Percentiles rank a stretch among this genome's conserved stretches.
Conservation (phyloP, 2,888 invertebrate genomes). For the Calameuta idolon region DNA sequence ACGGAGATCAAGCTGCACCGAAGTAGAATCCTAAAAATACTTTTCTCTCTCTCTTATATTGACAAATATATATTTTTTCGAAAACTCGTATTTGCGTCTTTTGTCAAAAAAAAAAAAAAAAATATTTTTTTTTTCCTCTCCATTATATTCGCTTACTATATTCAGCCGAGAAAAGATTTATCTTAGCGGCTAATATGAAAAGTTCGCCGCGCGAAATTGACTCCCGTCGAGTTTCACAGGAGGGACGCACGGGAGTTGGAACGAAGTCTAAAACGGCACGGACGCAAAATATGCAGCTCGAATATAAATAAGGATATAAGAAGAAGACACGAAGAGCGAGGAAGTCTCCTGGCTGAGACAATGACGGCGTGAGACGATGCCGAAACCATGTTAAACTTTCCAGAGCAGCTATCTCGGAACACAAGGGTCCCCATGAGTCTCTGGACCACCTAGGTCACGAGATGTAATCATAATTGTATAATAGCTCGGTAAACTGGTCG, state of each 20-base stretch:
- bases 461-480: constrained; percentile 64
- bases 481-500: constrained; percentile 58
- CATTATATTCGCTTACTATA: background rate
- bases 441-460: constrained; percentile 56
- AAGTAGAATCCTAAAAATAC: background rate
- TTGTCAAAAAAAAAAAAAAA: background rate
- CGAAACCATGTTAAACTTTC: constrained; percentile 37
- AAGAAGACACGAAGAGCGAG: background rate
- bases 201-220: background rate
- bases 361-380: constrained; percentile 31
- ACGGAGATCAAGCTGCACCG: background rate
- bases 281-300: background rate
- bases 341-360: constrained; percentile 27
- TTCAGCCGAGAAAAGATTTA: background rate
- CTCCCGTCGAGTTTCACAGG: background rate
- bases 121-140: background rate
- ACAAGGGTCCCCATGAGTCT: constrained; percentile 32
- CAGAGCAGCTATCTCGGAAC: constrained; percentile 40
- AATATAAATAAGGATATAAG: background rate
- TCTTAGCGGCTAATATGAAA: background rate
- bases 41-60: background rate
- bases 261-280: background rate
- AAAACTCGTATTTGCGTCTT: background rate
- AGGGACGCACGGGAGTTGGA: background rate
- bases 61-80: background rate